These are phyloP conservation scores for Trissolcus japonicus DNA, from an alignment of 2,888 invertebrate species.

Conservation along the genomic window DNA sequence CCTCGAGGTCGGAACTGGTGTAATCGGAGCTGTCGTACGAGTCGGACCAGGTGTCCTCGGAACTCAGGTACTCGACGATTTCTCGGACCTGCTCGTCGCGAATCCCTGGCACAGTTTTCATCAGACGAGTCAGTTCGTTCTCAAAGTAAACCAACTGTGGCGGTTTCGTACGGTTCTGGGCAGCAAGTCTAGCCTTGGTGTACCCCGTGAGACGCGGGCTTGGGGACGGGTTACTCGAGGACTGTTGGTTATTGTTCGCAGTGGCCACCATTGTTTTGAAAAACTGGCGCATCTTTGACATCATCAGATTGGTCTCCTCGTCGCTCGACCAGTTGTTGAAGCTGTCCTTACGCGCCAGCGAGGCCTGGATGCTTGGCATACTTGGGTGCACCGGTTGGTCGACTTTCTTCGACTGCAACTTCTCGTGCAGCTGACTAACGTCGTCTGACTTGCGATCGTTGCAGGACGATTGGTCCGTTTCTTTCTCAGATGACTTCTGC, in stretches of 20 bases:
- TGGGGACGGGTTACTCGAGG: constrained; percentile 77
- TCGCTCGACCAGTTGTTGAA: constrained; percentile 97
- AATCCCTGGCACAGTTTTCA: constrained; percentile 95
- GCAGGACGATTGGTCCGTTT: constrained; percentile 23
- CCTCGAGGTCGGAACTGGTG: constrained; percentile 91
- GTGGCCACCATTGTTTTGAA: constrained; percentile 92
- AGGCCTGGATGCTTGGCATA: constrained; percentile 69
- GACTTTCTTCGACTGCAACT: constrained; percentile 41
- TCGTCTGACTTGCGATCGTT: constrained; percentile 42
- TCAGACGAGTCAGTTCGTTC: constrained; percentile 90
- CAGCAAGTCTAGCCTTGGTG: constrained; percentile 62
- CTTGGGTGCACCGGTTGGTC: constrained; percentile 46
- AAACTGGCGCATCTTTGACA: constrained; percentile 95
- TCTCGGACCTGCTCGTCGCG: constrained; percentile 93
- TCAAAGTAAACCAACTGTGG: constrained; percentile 93
- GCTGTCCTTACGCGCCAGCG: constrained; percentile 89
- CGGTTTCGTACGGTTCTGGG: constrained; percentile 84
- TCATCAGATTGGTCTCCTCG: constrained; percentile 95
- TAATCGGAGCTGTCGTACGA: constrained; percentile 95
- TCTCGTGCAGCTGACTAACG: constrained; percentile 43
- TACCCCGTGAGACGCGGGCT: constrained; percentile 73
- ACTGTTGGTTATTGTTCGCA: constrained; percentile 74
- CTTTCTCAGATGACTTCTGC: constrained; percentile 72
- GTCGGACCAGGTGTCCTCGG: constrained; percentile 95
- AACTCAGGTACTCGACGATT: constrained; percentile 93